These are phyloP conservation scores for Epinephelus malabaricus DNA, from an alignment of 2,797 vertebrate species.

Conservation along the genomic window DNA sequence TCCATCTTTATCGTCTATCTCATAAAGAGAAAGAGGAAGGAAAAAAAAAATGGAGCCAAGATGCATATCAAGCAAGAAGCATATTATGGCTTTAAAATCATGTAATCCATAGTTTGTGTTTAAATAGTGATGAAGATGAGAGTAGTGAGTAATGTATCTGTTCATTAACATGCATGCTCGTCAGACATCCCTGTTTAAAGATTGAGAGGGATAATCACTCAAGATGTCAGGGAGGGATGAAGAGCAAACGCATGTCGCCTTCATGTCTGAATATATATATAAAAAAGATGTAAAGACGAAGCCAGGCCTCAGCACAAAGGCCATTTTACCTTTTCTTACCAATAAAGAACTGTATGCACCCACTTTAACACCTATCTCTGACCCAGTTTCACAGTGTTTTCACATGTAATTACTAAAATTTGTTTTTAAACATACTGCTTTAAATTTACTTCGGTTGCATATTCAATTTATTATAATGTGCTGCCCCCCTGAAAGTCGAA, in stretches of 20 bases:
- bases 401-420: neutral
- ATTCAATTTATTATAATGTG: neutral
- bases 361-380: neutral
- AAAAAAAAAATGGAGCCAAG: neutral
- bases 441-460: neutral
- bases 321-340: neutral
- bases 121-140: slow-evolving; percentile 70
- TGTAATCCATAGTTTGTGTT: slow-evolving; percentile 54
- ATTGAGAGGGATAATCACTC: slow-evolving; percentile 69
- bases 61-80: slow-evolving; percentile 31
- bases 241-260: slow-evolving; percentile 14
- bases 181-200: slow-evolving; percentile 71
- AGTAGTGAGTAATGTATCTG: slow-evolving; percentile 66
- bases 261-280: neutral
- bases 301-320: neutral
- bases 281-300: neutral
- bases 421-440: neutral
- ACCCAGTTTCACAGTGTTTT: neutral
- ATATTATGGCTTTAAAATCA: slow-evolving; percentile 33
- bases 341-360: neutral
- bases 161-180: slow-evolving; percentile 71
- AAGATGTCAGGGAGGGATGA: slow-evolving; percentile 44
- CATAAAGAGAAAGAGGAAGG: neutral
- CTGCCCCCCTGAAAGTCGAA: too few relatives aligned
- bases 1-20: neutral